phyloP scores from a whole-genome alignment of 1,140 invertebrate species.

The Orchestia grillus region DNA sequence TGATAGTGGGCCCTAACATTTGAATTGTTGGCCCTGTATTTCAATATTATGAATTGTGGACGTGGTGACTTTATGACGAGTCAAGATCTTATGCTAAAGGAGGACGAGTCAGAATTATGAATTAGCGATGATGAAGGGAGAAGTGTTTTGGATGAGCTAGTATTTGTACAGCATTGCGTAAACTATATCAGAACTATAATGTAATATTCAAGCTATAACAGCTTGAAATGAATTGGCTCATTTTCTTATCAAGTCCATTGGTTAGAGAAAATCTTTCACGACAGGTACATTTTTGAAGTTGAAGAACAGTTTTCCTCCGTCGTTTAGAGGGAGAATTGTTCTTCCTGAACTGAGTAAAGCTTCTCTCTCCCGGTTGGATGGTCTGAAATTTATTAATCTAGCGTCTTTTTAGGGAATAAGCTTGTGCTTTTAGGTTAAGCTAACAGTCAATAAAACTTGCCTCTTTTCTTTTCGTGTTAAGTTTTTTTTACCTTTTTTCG shows the following conservation, averaged over 20 bases:
- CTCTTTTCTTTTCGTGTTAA: neutral
- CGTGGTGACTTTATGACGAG: neutral
- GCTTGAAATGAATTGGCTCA: neutral
- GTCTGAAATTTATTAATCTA: neutral
- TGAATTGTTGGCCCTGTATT: no score
- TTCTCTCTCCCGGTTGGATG: slow-evolving; percentile 41
- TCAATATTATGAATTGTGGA: neutral
- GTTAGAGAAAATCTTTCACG: slow-evolving; percentile 35
- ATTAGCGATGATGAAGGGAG: neutral
- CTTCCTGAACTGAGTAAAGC: slow-evolving; percentile 47
- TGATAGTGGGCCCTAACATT: no score
- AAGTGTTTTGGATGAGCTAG: neutral
- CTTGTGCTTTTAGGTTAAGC: neutral
- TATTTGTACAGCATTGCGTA: neutral
- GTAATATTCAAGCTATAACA: neutral
- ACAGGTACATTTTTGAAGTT: slow-evolving; percentile 50
- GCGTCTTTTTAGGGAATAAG: neutral
- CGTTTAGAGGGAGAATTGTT: slow-evolving; percentile 20
- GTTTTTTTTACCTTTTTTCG: neutral
- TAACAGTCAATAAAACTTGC: neutral
- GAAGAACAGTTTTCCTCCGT: slow-evolving; percentile 44
- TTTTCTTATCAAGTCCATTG: slow-evolving; percentile 20
- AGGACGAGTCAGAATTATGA: neutral
- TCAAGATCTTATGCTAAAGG: neutral
- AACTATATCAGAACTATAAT: slow-evolving; percentile 4